These are phyloP conservation scores for Drosophila seclusa DNA, from an alignment of 2,888 invertebrate genomes.

Conservation along the genomic window DNA sequence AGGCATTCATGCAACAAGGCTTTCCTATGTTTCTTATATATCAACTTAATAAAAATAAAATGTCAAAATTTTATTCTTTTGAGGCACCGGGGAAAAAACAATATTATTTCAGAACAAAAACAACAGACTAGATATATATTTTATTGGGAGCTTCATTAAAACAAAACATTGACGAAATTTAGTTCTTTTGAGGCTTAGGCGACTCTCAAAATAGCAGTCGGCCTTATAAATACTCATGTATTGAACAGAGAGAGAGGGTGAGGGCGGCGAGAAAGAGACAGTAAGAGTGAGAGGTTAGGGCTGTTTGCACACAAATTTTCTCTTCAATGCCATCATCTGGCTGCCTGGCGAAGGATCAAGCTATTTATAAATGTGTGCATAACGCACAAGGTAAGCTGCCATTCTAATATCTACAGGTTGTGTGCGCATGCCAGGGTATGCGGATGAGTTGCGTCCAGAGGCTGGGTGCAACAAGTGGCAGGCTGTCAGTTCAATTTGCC, in stretches of 20 bases:
- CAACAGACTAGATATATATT: not conserved
- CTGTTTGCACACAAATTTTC: conserved; percentile 56
- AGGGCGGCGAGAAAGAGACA: not conserved
- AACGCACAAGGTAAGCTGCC: conserved; percentile 12
- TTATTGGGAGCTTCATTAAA: not conserved
- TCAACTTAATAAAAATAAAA: conserved; percentile 14
- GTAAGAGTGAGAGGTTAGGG: not conserved
- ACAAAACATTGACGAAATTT: conserved; percentile 17
- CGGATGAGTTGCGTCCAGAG: conserved; percentile 21
- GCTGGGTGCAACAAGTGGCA: conserved; percentile 70
- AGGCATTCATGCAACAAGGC: conserved; percentile 25
- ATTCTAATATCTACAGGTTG: conserved; percentile 11
- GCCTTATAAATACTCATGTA: conserved; percentile 24
- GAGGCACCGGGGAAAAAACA: not conserved
- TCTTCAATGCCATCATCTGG: conserved; percentile 51
- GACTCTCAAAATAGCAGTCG: conserved; percentile 23
- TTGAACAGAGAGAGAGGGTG: not conserved
- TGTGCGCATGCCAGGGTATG: conserved; percentile 17
- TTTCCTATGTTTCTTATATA: conserved; percentile 36
- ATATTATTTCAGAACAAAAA: not conserved
- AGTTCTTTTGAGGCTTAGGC: conserved; percentile 24
- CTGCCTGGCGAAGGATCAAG: conserved; percentile 62
- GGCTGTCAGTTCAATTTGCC: conserved; percentile 64
- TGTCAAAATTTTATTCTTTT: conserved; percentile 30
- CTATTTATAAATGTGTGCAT: conserved; percentile 60